Conservation (phyloP, 2,113 vertebrate genomes). For the Labrus mixtus region DNA sequence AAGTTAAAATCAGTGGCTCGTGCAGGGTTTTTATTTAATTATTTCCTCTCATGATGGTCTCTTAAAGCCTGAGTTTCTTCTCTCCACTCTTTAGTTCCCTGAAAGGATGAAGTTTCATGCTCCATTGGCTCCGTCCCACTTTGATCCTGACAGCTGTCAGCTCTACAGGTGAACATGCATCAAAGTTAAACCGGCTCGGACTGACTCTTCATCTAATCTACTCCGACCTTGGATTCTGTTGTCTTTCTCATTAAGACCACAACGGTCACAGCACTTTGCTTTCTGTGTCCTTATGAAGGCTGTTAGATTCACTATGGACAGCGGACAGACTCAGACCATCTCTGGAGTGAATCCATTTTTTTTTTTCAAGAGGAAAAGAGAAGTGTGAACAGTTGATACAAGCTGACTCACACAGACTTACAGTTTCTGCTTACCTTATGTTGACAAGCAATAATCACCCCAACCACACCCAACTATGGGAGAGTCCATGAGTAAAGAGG, state of each 20-base stretch:
- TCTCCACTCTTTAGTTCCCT: background rate
- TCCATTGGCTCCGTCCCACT: background rate
- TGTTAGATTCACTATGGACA: slow-evolving; percentile 47
- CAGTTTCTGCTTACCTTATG: no score
- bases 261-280: slow-evolving; percentile 30
- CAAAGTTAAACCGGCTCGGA: slow-evolving; percentile 19
- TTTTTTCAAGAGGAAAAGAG: slow-evolving; percentile 2
- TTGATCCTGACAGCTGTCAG: slow-evolving; percentile 18
- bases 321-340: slow-evolving; percentile 32
- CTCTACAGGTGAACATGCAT: slow-evolving; percentile 36
- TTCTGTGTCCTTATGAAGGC: slow-evolving; percentile 29
- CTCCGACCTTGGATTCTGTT: slow-evolving; percentile 45
- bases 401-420: background rate
- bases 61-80: background rate
- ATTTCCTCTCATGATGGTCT: background rate
- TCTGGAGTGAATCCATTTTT: slow-evolving; percentile 25
- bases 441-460: no score
- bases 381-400: slow-evolving; percentile 48
- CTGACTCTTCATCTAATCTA: slow-evolving; percentile 45
- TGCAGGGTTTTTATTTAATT: no score
- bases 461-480: no score
- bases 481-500: no score
- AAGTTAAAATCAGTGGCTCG: no score
- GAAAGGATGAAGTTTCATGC: background rate
- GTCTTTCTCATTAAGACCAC: slow-evolving; percentile 29